These are phyloP conservation scores for Caenorhabditis tropicalis DNA, from an alignment of 1,140 invertebrate species.

Conservation along the genomic window DNA sequence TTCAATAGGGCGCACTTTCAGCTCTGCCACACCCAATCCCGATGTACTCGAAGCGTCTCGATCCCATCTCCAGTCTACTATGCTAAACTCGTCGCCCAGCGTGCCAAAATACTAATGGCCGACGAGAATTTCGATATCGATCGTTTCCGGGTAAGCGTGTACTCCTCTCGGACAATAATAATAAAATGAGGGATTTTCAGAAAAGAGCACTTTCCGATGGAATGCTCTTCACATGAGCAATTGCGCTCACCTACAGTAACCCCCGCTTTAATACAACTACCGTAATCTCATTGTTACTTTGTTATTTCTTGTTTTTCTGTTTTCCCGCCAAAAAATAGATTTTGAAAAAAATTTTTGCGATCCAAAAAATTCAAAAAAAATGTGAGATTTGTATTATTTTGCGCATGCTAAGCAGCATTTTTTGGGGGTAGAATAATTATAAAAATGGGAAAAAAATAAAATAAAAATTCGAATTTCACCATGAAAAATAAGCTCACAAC, in stretches of 20 bases:
- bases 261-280: too few relatives aligned
- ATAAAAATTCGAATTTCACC: not conserved
- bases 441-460: not conserved
- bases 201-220: not conserved
- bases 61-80: slow-evolving; percentile 30
- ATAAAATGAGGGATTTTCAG: too few relatives aligned
- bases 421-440: slow-evolving; percentile 30
- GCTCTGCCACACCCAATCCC: slow-evolving; percentile 5
- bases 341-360: too few relatives aligned
- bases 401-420: slow-evolving; percentile 29
- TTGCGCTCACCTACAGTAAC: too few relatives aligned
- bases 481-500: slow-evolving; percentile 45
- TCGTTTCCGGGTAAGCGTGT: not conserved
- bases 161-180: not conserved
- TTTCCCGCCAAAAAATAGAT: too few relatives aligned
- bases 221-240: not conserved
- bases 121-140: not conserved
- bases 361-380: not conserved
- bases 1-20: not conserved
- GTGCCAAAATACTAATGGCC: slow-evolving; percentile 14
- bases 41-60: slow-evolving; percentile 20
- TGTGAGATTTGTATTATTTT: slow-evolving; percentile 32
- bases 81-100: not conserved
- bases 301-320: not conserved
- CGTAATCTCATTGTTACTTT: too few relatives aligned